These are phyloP conservation scores for Pungitius pungitius DNA, from an alignment of 2,113 vertebrate species.

Conservation along the genomic window DNA sequence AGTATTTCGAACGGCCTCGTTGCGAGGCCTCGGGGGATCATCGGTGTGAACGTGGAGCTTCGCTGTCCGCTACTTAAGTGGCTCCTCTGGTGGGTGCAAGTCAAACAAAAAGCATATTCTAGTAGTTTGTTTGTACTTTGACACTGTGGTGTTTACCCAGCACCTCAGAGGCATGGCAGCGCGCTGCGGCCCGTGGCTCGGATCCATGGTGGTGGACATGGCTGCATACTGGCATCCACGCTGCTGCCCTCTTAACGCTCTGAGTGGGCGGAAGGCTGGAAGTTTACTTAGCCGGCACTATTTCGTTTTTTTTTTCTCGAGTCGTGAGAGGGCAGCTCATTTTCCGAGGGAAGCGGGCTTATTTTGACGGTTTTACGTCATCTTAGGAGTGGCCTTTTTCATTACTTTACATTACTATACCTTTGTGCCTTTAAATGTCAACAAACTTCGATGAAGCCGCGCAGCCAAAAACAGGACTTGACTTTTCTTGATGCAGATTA, in stretches of 20 bases:
- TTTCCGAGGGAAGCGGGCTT: slow-evolving; percentile 8
- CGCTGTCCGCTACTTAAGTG: slow-evolving; percentile 59
- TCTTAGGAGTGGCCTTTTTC: not conserved
- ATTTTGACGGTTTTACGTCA: slow-evolving; percentile 19
- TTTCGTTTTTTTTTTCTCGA: slow-evolving; percentile 28
- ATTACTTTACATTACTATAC: no score
- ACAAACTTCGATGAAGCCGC: not conserved
- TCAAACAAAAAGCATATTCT: slow-evolving; percentile 64
- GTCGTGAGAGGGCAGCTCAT: slow-evolving; percentile 26
- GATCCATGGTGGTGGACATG: slow-evolving; percentile 61
- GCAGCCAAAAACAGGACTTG: not conserved
- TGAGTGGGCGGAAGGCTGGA: slow-evolving; percentile 42
- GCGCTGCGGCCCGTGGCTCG: slow-evolving; percentile 59
- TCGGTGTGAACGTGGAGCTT: no score
- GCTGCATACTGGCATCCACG: slow-evolving; percentile 54
- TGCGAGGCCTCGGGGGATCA: slow-evolving; percentile 9
- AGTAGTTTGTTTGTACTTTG: slow-evolving; percentile 68
- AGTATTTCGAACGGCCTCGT: slow-evolving; percentile 11
- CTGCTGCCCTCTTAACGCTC: slow-evolving; percentile 62
- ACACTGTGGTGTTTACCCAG: slow-evolving; percentile 67
- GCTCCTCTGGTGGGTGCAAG: slow-evolving; percentile 53
- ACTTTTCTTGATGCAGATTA: not conserved
- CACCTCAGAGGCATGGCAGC: slow-evolving; percentile 65
- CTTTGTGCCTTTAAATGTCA: not conserved
- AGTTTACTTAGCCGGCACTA: slow-evolving; percentile 45